phyloP scores from a whole-genome alignment of 2,888 invertebrate species.

The Dorcus parallelipipedus region DNA sequence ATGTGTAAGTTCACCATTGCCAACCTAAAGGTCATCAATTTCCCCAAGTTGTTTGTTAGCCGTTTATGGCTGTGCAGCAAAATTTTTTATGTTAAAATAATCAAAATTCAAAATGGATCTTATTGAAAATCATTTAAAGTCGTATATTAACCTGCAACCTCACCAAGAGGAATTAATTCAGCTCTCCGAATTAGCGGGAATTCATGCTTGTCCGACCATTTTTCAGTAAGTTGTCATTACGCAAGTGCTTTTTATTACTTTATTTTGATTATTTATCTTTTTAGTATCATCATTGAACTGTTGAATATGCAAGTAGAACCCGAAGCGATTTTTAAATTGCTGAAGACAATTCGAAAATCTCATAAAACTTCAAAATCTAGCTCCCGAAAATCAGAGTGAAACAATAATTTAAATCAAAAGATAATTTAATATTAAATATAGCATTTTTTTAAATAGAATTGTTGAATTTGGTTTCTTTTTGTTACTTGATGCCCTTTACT shows the following conservation, averaged over 20 bases:
- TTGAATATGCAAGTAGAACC: slow-evolving; percentile 33
- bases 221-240: slow-evolving; percentile 26
- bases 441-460: too few relatives aligned
- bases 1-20: slow-evolving; percentile 8
- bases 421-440: too few relatives aligned
- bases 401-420: too few relatives aligned
- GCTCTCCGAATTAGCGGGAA: slow-evolving; percentile 33
- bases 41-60: not conserved
- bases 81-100: not conserved
- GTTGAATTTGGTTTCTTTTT: too few relatives aligned
- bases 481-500: too few relatives aligned
- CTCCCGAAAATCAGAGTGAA: slow-evolving; percentile 8
- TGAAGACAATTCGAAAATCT: slow-evolving; percentile 28
- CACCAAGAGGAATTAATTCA: slow-evolving; percentile 33
- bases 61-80: not conserved
- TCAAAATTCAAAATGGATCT: slow-evolving; percentile 11
- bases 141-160: slow-evolving; percentile 24
- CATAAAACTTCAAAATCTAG: slow-evolving; percentile 6
- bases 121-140: slow-evolving; percentile 7
- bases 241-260: not conserved
- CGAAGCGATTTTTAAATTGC: slow-evolving; percentile 29
- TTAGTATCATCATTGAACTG: slow-evolving; percentile 33
- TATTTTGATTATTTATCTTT: slow-evolving; percentile 11
- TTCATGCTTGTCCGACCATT: slow-evolving; percentile 29
- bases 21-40: slow-evolving; percentile 11